phyloP scores from a whole-genome alignment of 2,888 invertebrate species.

The Phlogophora meticulosa region DNA sequence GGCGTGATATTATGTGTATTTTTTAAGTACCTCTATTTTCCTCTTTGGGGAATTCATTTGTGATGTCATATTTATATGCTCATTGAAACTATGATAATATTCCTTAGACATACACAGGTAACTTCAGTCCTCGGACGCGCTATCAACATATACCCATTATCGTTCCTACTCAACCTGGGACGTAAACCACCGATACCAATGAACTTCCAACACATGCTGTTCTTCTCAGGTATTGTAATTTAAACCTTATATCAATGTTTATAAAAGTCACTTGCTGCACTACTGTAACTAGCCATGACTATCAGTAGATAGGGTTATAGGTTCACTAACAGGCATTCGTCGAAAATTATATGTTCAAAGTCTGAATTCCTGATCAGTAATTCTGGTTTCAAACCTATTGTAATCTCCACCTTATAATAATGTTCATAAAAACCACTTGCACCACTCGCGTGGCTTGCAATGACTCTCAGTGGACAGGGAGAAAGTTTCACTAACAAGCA shows the following conservation, averaged over 20 bases:
- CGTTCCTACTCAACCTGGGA: conserved; percentile 97
- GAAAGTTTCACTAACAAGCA: no score
- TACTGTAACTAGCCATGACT: neutral
- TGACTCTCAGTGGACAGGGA: no score
- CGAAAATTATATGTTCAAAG: no score
- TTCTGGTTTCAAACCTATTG: no score
- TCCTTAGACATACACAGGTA: conserved; percentile 91
- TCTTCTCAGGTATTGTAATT: conserved; percentile 95
- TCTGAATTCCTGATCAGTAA: no score
- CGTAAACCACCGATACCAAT: conserved; percentile 97
- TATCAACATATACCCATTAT: conserved; percentile 98
- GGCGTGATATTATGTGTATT: no score
- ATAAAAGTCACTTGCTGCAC: neutral
- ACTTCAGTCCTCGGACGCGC: conserved; percentile 97
- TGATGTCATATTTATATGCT: neutral
- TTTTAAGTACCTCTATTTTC: no score
- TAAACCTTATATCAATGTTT: neutral
- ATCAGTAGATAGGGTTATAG: neutral
- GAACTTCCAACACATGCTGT: conserved; percentile 99
- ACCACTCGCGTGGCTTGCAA: no score
- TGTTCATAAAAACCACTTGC: no score
- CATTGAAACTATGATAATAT: conserved; percentile 52
- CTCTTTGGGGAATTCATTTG: no score
- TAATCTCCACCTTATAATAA: no score
- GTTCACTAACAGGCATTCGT: neutral